These are phyloP conservation scores for Clistopyga incitator DNA, from an alignment of 2,888 invertebrate genomes.

Conservation along the genomic window DNA sequence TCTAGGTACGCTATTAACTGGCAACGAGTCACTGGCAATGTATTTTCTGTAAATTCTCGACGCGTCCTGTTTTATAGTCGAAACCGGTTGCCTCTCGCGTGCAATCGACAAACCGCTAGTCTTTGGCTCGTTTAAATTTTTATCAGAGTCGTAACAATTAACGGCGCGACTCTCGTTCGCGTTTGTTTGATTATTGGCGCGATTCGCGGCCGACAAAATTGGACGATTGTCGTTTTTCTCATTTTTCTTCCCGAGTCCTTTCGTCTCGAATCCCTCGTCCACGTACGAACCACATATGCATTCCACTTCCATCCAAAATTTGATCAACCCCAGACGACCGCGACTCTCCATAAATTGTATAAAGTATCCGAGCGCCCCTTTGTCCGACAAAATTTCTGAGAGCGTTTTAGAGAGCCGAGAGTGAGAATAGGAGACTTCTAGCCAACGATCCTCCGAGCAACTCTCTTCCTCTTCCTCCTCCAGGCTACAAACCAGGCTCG, in stretches of 20 bases:
- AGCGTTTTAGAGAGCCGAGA: constrained; percentile 91
- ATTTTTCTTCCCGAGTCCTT: background rate
- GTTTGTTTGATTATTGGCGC: background rate
- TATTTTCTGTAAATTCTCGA: constrained; percentile 91
- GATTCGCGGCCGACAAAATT: background rate
- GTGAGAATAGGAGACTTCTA: constrained; percentile 83
- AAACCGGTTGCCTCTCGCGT: constrained; percentile 71
- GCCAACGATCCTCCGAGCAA: constrained; percentile 66
- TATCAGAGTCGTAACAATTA: constrained; percentile 71
- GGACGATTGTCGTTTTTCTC: constrained; percentile 11
- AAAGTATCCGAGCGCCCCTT: constrained; percentile 92
- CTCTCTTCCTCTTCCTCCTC: constrained; percentile 81
- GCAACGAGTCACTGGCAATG: constrained; percentile 89
- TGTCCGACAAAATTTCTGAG: constrained; percentile 91
- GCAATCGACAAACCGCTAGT: constrained; percentile 72
- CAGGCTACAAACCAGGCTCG: constrained; percentile 72
- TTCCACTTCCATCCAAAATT: constrained; percentile 92
- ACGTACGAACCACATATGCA: constrained; percentile 84
- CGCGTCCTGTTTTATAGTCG: constrained; percentile 85
- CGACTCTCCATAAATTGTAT: constrained; percentile 94
- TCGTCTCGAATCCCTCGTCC: constrained; percentile 23
- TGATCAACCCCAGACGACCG: constrained; percentile 88
- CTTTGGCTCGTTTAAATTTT: constrained; percentile 79
- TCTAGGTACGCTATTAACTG: constrained; percentile 87
- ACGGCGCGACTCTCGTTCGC: constrained; percentile 49